Evolutionary conservation across 2,797 vertebrate species (phyloP).

Genomic region (Podarcis lilfordi): DNA sequence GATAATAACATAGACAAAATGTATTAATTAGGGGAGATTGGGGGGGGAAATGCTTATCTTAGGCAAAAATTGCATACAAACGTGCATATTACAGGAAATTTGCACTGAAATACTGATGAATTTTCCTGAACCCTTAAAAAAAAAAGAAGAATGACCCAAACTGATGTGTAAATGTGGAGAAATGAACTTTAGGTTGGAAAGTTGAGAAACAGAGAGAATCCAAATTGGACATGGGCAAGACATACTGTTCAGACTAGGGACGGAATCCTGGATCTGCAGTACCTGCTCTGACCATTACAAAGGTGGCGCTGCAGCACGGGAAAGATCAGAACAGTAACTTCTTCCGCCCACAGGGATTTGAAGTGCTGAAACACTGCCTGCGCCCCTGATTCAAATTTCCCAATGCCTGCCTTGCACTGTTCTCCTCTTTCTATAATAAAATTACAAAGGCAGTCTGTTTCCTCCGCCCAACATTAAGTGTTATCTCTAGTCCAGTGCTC

Average conservation of each 20-base stretch:
- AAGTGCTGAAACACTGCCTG: not conserved
- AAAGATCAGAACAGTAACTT: not conserved
- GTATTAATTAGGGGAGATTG: too few relatives aligned
- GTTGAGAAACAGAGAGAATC: too few relatives aligned
- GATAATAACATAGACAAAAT: too few relatives aligned
- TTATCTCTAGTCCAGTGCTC: not conserved
- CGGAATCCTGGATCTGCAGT: not conserved
- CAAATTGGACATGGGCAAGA: not conserved
- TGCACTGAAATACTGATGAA: too few relatives aligned
- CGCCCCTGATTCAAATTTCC: not conserved
- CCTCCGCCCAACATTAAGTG: not conserved
- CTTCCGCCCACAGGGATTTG: not conserved
- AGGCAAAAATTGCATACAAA: too few relatives aligned
- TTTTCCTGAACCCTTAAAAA: too few relatives aligned
- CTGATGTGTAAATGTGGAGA: too few relatives aligned
- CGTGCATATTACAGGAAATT: too few relatives aligned
- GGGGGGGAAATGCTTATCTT: too few relatives aligned
- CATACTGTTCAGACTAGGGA: not conserved
- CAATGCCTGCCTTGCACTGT: not conserved
- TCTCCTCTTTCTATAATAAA: not conserved
- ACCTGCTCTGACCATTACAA: not conserved
- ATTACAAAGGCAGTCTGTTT: too few relatives aligned
- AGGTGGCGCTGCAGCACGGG: not conserved
- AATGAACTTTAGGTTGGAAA: too few relatives aligned
- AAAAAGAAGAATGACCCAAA: too few relatives aligned